Conservation (phyloP, 2,888 invertebrate genomes). For the Agonopterix subpropinquella region DNA sequence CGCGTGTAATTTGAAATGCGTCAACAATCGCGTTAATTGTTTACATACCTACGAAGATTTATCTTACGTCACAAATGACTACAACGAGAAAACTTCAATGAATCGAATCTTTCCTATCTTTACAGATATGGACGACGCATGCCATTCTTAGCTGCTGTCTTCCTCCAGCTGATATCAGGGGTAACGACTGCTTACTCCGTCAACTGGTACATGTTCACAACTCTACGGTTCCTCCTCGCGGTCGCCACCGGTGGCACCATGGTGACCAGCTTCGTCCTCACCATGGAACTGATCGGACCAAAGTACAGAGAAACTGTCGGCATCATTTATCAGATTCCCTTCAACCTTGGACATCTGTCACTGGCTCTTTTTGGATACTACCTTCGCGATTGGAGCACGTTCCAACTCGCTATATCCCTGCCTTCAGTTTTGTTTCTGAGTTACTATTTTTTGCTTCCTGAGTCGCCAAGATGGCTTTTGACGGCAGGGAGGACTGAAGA, state of each 20-base stretch:
- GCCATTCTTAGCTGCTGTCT: constrained; percentile 83
- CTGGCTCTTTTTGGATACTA: constrained; percentile 79
- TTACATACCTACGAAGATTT: no score
- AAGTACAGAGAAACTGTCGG: constrained; percentile 81
- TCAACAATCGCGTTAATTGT: no score
- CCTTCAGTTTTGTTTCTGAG: constrained; percentile 78
- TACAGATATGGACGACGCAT: constrained; percentile 84
- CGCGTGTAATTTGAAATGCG: no score
- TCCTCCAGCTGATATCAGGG: constrained; percentile 83
- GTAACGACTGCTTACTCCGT: constrained; percentile 82
- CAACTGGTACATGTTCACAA: constrained; percentile 79
- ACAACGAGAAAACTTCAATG: no score
- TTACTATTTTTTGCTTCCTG: constrained; percentile 84
- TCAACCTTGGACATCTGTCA: constrained; percentile 80
- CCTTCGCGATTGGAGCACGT: constrained; percentile 79
- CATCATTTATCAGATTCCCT: constrained; percentile 80
- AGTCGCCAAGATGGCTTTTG: constrained; percentile 89
- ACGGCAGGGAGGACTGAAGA: constrained; percentile 80
- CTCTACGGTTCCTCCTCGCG: constrained; percentile 82
- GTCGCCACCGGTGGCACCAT: constrained; percentile 89
- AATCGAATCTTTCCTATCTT: constrained; percentile 6
- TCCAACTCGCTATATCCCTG: constrained; percentile 80
- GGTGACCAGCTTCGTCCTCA: constrained; percentile 84
- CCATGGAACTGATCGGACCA: constrained; percentile 80
- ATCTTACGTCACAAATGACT: no score